These are phyloP conservation scores for Petroica traversi DNA, from an alignment of 2,113 vertebrate species.

Conservation along the genomic window DNA sequence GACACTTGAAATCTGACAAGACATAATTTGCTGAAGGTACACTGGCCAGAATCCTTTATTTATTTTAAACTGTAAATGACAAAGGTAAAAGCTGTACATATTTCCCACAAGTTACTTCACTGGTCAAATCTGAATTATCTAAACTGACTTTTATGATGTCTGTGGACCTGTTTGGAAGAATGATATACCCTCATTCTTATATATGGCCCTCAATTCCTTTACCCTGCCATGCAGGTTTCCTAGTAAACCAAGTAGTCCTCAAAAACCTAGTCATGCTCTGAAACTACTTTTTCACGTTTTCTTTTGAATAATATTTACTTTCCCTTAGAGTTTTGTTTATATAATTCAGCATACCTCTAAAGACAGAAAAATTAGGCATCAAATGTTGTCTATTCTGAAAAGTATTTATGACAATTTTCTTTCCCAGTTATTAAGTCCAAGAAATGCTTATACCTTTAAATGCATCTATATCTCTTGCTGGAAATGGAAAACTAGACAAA, in stretches of 20 bases:
- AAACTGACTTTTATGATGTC: not conserved
- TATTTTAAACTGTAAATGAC: not conserved
- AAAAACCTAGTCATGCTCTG: not conserved
- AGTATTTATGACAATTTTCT: not conserved
- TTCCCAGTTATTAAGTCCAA: not conserved
- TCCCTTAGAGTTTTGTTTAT: accelerated
- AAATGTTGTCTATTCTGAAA: not conserved
- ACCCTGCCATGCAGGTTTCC: not conserved
- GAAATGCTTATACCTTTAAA: not conserved
- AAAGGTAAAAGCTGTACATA: not conserved
- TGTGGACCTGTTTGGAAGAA: not conserved
- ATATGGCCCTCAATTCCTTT: not conserved
- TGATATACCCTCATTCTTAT: no score
- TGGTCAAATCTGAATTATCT: not conserved
- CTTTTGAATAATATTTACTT: not conserved
- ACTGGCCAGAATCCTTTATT: not conserved
- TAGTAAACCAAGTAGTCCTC: not conserved
- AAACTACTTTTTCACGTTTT: not conserved
- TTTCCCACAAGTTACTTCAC: not conserved
- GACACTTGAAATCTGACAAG: not conserved
- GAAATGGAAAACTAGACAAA: not conserved
- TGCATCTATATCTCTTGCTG: not conserved
- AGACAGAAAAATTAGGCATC: not conserved
- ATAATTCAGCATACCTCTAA: not conserved
- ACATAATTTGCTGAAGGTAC: not conserved